Percentiles rank a stretch among this genome's conserved stretches.
Conservation (phyloP, 2,113 vertebrate species). For the Syngnathus scovelli region DNA sequence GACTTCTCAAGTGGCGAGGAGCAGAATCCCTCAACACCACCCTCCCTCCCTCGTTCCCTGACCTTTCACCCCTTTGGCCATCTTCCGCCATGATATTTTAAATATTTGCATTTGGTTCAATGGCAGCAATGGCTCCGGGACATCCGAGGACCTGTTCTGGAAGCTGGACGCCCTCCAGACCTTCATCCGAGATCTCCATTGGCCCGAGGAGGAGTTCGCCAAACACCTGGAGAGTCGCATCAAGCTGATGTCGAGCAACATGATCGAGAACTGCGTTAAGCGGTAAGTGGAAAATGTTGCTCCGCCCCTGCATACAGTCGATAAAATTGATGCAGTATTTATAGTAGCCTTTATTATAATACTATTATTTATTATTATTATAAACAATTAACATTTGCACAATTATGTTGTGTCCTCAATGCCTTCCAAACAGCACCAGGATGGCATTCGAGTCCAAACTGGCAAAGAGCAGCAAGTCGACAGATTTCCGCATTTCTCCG, state of each 20-base stretch:
- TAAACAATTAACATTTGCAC: no score
- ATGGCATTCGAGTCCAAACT: conserved; percentile 98
- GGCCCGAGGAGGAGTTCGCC: conserved; percentile 98
- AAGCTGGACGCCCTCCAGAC: conserved; percentile 98
- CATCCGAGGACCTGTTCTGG: conserved; percentile 98
- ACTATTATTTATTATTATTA: no score
- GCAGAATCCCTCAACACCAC: conserved; percentile 64
- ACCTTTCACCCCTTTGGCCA: conserved; percentile 10
- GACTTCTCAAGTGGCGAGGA: conserved; percentile 69
- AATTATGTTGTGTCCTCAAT: background rate
- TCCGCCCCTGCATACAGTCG: background rate
- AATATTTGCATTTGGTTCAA: conserved; percentile 63
- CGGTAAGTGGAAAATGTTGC: conserved; percentile 69
- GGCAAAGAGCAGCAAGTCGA: conserved; percentile 96
- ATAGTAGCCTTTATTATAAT: no score
- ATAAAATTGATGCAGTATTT: background rate
- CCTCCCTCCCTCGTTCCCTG: background rate
- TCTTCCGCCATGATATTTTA: conserved; percentile 40
- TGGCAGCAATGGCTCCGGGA: conserved; percentile 94
- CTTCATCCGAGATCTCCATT: conserved; percentile 97
- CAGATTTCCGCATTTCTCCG: conserved; percentile 98
- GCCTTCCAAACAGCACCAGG: conserved; percentile 80
- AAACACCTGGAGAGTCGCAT: conserved; percentile 95
- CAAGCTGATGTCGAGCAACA: conserved; percentile 97
- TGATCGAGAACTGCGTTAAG: conserved; percentile 99